Evolutionary conservation across 2,113 vertebrate species (phyloP), one percentile per base, ranked within the genome.

Genomic region (Nipponia nippon): DNA sequence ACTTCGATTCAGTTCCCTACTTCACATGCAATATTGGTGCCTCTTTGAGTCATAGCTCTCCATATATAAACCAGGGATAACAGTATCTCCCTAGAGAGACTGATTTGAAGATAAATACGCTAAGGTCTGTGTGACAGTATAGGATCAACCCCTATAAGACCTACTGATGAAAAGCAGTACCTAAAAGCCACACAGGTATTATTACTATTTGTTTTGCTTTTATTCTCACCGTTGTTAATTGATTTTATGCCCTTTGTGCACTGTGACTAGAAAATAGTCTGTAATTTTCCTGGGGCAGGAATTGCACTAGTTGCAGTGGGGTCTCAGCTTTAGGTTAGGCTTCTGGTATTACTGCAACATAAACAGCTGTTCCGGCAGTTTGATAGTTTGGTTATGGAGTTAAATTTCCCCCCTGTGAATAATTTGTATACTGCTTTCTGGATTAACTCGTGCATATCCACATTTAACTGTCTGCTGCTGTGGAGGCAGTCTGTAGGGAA

Each of bases 381-480:
- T 83, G 53, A 58, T 96, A 42, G 93, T 94, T 96, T 94, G 93
- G 52, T 91, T 91, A 58, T 90, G 46, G 93, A 91, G 78, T 80
- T 95, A 83, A 82, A 87, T 91, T 73, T 44, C 2, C 36, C 93
- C 36, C 25, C 36, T 19, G 70, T 93, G 96, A 94, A 85, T 88
- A 92, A 83, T 92, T 80, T 95, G 87, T 93, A 7, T 80, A 69
- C 87, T 72, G 18, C 65, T 95, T 92, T 78, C 53, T 81, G 76
- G 42, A 77, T 88, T 95, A 96, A 95, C 85, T 93, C 85, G 26
- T 63, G 85, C 59, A 32, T 88, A 77, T 70, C 75, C 67, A 49
- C 63, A 92, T 96, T 96, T 94, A 95, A 61, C 81, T 95, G 85
- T 85, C 70, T 96, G 78, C 82, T 90, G 67, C 87, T 94, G 78